Evolutionary conservation across 2,797 vertebrate species (phyloP), one percentile per base, ranked within the genome.

Genomic region (Tenualosa thibaudeaui): DNA sequence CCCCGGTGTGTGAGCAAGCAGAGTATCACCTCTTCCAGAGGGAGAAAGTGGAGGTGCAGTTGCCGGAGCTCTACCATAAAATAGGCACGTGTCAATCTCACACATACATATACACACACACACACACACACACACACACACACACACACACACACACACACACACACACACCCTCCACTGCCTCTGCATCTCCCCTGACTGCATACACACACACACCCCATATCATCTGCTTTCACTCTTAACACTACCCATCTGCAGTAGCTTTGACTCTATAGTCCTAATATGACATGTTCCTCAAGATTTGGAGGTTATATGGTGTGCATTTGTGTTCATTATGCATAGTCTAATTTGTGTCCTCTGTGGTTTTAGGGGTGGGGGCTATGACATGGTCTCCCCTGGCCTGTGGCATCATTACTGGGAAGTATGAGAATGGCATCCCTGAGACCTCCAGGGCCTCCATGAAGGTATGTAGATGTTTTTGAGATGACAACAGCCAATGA

Each of bases 311-410:
- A 43, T 40, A 15, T 37, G 31, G 5, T 37, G 3, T 71, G 4
- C 13, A 71, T 17, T 17, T 37, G 65, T 5, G 37, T 78, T 43
- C 0, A 9, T 43, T 22, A 22, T 78, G 19, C 5, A 43, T 9
- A 8, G 22, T 62, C 6, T 62, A 62, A 24, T n/a, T 62, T 24
- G 58, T 62, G 5, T 62, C 58, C 58, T 62, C 81, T 84, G 46
- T 82, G 65, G 62, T 19, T 85, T 86, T 92, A 99, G 98, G 98
- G 68, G 97, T 99, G 0, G 98, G 98, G 22, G 98, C 98, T 0
- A 98, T 99, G 97, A 99, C 98, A 0, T 99, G 98, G 98, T 99
- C 98, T 56, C 98, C 98, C 0, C 96, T 99, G 58, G 98, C 98
- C 49, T 99, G 98, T 82, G 98, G 98, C 85, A 97, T 99, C 94